Evolutionary conservation across 2,888 invertebrate genomes (phyloP), one percentile per base, ranked within the genome.

Genomic region (Adelognathus sp.): DNA sequence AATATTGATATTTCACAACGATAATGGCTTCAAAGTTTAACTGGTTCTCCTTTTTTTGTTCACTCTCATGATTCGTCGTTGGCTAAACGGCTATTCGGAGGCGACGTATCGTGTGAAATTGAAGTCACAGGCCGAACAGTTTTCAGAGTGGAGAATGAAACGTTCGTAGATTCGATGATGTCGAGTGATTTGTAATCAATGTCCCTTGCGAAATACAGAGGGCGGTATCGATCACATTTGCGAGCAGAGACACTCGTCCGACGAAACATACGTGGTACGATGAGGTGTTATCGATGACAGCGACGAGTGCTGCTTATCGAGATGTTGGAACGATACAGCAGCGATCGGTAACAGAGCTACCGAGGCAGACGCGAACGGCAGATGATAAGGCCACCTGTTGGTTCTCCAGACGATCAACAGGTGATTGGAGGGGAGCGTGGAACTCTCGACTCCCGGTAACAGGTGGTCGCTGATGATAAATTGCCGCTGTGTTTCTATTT

Each of bases 1-100:
- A 63, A 76, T 78, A 76, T 80, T 81, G 71, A 74, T 80, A 76
- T 77, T 76, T 67, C 60, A 46, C 72, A 64, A 71, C 54, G 63
- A 58, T 58, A 70, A 58, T 58, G 56, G 70, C 70, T 46, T 56
- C n/a, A 46, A 67, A 21, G 54, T 27, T 11, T 56, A 11, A 11
- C 29, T 36, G 7, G 18, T 7, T 16, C 14, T 58, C 16, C 56
- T 18, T 21, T 52, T 41, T 27, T 60, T 69, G 11, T 50, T 9
- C 7, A 50, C 21, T 50, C 39, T 41, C 11, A 24, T 7, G 16
- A 16, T 27, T 9, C 29, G 14, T 39, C 24, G n/a, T 24, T 27
- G 36, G 24, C 3, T 33, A 11, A 9, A 18, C 14, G 2, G 56
- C 21, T 11, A 39, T n/a, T 60, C 21, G 27, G 29, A 14, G 29